Conservation (phyloP, 2,888 invertebrate species). For the Andrena hattorfiana region DNA sequence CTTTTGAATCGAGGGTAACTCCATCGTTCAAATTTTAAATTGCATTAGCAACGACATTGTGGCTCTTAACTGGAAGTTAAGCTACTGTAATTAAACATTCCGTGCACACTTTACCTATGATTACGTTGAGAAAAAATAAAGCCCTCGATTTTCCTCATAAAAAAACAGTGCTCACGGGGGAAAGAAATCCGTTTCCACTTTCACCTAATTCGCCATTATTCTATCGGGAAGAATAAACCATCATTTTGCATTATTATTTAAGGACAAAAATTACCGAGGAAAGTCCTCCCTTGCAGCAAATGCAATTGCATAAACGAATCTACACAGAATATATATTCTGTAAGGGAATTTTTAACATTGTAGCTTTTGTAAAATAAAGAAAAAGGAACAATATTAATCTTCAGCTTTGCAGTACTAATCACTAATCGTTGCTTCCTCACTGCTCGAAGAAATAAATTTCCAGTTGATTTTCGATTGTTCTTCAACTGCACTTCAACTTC, state of each 20-base stretch:
- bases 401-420: too few species aligned
- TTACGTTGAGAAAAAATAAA: neutral
- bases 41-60: neutral
- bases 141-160: neutral
- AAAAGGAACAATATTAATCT: too few species aligned
- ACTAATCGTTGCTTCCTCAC: neutral
- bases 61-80: neutral
- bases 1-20: conserved; percentile 30
- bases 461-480: neutral
- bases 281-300: too few species aligned
- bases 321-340: too few species aligned
- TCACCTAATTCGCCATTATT: too few species aligned
- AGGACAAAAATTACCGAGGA: too few species aligned
- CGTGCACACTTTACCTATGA: neutral
- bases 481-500: neutral
- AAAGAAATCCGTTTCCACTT: neutral
- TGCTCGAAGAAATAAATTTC: neutral
- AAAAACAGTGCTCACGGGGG: neutral
- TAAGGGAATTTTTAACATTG: too few species aligned
- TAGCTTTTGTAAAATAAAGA: too few species aligned
- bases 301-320: too few species aligned
- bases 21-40: conserved; percentile 25
- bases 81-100: neutral
- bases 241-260: too few species aligned
- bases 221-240: too few species aligned